Conservation (phyloP, 1,140 invertebrate genomes). For the Lepidurus packardi region DNA sequence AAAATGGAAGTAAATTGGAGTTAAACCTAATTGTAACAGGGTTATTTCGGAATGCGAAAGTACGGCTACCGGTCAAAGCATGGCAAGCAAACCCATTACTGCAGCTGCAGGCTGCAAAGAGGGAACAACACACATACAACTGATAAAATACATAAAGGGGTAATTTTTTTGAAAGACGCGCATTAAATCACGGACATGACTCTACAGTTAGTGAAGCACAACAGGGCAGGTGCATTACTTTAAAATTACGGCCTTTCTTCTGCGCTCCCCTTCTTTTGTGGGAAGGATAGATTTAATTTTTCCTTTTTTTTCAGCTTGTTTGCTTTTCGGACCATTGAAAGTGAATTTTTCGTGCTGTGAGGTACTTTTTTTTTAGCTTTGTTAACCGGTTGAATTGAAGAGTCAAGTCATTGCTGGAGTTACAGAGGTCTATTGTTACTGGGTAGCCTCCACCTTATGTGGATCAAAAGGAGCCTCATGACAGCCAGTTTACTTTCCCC, state of each 20-base stretch:
- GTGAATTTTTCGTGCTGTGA: not conserved
- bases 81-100: slow-evolving; percentile 6
- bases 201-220: not conserved
- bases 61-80: not conserved
- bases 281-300: not conserved
- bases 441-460: slow-evolving; percentile 13
- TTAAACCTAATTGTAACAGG: no score
- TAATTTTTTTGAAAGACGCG: not conserved
- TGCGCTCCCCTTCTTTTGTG: not conserved
- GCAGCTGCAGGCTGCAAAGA: not conserved
- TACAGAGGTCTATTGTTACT: slow-evolving; percentile 3
- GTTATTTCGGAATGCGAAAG: not conserved
- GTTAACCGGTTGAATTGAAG: not conserved
- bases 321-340: slow-evolving; percentile 15
- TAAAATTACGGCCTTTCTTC: not conserved
- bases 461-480: slow-evolving; percentile 15
- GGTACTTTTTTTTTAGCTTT: not conserved
- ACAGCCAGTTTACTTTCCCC: slow-evolving; percentile 3
- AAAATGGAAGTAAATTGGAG: no score
- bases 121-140: not conserved
- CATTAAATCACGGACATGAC: not conserved
- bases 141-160: not conserved
- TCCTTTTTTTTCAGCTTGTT: not conserved
- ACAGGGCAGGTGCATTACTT: slow-evolving; percentile 9
- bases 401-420: slow-evolving; percentile 21